Evolutionary conservation across 2,888 invertebrate species (phyloP), one percentile per base, ranked within the genome.

Genomic region (Mayetiola destructor): DNA sequence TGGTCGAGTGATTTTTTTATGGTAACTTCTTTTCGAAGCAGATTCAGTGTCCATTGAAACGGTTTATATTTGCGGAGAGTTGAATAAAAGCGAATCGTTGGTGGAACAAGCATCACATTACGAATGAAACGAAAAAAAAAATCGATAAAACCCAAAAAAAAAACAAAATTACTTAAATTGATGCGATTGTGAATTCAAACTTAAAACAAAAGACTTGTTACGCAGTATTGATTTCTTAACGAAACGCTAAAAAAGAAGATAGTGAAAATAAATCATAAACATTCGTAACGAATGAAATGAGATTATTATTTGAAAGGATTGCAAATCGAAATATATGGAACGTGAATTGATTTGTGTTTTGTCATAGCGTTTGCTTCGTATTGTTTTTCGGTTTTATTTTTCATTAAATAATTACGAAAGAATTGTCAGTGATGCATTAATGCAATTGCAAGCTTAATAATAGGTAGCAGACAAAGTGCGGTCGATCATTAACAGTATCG

Each of bases 141-240:
- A 39, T 10, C 16, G 16, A 8, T 8, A 2, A 48, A 42, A 3
- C 42, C 12, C 5, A 18, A 23, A 12, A 12, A 6, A 5, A 3
- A 42, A 6, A 42, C 42, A 42, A 40, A 12, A 8, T 20, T 20
- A 3, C 20, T 40, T 12, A 40, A 10, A 21, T 40, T 40, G 23
- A 40, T 21, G 10, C 40, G 23, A 14, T 40, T 20, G n/a, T 48
- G 48, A 48, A 27, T 9, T 27, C 48, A 48, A 23, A 48, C 6
- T 48, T 5, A 48, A 48, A 48, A 48, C 48, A 48, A 48, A 48
- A 48, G 48, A 48, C 14, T 48, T 23, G 20, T 48, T 48, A 40
- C 40, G 40, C 40, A 27, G 48, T 27, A 16, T 8, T 12, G 8
- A 48, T 48, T 48, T 48, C 48, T 48, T 48, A 48, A 48, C 27